Percentiles rank a stretch among this genome's conserved stretches.
Evolutionary conservation across 2,797 vertebrate species (phyloP).

Genomic region (Lagodon rhomboides): DNA sequence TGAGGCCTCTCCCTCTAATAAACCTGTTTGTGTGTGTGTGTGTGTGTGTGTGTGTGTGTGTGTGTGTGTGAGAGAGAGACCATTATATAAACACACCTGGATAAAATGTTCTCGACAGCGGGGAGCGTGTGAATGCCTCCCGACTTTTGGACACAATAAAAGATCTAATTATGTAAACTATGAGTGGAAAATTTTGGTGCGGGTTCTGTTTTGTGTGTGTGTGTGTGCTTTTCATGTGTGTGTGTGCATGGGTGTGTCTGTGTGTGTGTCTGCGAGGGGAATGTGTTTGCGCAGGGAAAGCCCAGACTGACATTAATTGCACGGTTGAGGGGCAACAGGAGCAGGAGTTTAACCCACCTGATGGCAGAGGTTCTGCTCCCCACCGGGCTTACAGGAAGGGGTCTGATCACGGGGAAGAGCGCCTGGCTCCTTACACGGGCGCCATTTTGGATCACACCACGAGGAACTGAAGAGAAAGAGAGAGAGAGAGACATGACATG

Average conservation of each 20-base stretch:
- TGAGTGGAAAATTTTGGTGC: slow-evolving; percentile 54
- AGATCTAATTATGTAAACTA: slow-evolving; percentile 71
- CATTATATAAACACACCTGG: slow-evolving; percentile 78
- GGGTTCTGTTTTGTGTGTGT: slow-evolving; percentile 25
- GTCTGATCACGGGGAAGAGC: slow-evolving; percentile 94
- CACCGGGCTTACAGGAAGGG: slow-evolving; percentile 93
- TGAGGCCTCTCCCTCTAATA: slow-evolving; percentile 68
- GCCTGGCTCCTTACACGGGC: slow-evolving; percentile 93
- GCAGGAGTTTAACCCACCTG: slow-evolving; percentile 85
- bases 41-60: slow-evolving; percentile 29
- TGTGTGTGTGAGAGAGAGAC: not conserved
- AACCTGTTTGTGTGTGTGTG: slow-evolving; percentile 61
- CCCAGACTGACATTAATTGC: slow-evolving; percentile 26
- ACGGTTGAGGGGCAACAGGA: slow-evolving; percentile 7
- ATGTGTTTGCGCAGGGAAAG: slow-evolving; percentile 21
- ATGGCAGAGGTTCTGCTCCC: slow-evolving; percentile 92
- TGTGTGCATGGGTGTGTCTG: slow-evolving; percentile 34
- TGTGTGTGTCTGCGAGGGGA: slow-evolving; percentile 18
- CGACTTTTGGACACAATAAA: slow-evolving; percentile 61
- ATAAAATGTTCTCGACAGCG: slow-evolving; percentile 48
- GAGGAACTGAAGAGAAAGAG: slow-evolving; percentile 86
- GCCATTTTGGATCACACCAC: slow-evolving; percentile 96
- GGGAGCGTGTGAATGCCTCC: slow-evolving; percentile 44
- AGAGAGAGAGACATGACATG: slow-evolving; percentile 24
- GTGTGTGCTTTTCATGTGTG: slow-evolving; percentile 7